phyloP scores from a whole-genome alignment of 2,113 vertebrate species.

The Corynorhinus townsendii region DNA sequence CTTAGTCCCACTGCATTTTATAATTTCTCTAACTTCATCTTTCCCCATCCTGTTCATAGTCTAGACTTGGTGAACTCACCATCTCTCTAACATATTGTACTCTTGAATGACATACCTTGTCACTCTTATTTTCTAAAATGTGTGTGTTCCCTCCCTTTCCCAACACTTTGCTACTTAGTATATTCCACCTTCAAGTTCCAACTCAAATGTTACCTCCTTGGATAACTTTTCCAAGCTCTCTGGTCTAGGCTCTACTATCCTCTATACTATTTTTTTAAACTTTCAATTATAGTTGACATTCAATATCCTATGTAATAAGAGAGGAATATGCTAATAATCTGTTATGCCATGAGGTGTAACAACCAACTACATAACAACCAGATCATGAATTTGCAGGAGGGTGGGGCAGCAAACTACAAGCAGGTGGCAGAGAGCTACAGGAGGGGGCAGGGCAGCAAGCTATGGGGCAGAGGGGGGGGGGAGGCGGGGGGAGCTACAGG shows the following conservation, averaged over 20 bases:
- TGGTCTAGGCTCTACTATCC: not conserved
- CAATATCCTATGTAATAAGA: not conserved
- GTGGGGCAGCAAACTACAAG: too few relatives aligned
- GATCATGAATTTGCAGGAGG: too few relatives aligned
- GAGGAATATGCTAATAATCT: too few relatives aligned
- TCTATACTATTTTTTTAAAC: not conserved
- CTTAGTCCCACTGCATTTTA: not conserved
- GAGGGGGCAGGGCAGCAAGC: too few relatives aligned
- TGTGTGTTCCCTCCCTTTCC: not conserved
- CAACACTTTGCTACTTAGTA: not conserved
- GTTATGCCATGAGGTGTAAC: too few relatives aligned
- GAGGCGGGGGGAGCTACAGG: too few relatives aligned
- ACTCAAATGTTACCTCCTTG: not conserved
- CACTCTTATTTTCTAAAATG: not conserved
- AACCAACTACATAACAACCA: too few relatives aligned
- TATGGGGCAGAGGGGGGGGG: too few relatives aligned
- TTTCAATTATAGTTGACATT: not conserved
- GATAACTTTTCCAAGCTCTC: not conserved
- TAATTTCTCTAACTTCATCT: not conserved
- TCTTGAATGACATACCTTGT: not conserved
- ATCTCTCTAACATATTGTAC: not conserved
- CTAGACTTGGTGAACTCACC: not conserved
- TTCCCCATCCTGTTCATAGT: not conserved
- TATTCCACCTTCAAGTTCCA: slow-evolving; percentile 13
- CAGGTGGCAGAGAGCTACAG: too few relatives aligned